phyloP scores from a whole-genome alignment of 2,113 vertebrate species.

The Gila orcuttii region DNA sequence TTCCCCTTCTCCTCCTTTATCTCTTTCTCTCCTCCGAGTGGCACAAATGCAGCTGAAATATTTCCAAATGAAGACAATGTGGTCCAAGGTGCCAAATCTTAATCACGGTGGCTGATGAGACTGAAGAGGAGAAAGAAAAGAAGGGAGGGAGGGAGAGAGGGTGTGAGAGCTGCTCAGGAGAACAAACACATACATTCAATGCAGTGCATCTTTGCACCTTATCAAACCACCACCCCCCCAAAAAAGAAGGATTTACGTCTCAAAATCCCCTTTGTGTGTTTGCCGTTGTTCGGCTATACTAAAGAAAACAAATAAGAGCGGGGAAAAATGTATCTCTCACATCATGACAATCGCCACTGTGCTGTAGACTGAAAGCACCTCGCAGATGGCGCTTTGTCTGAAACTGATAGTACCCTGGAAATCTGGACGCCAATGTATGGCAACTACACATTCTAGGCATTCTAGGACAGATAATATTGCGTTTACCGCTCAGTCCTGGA shows the following conservation, averaged over 20 bases:
- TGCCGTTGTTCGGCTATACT: conserved; percentile 44
- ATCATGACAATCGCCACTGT: conserved; percentile 47
- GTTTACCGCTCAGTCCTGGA: conserved; percentile 4
- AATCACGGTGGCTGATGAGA: conserved; percentile 70
- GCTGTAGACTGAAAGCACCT: conserved; percentile 53
- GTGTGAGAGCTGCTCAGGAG: conserved; percentile 65
- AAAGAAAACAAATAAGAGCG: conserved; percentile 47
- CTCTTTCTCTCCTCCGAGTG: conserved; percentile 76
- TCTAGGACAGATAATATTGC: conserved; percentile 37
- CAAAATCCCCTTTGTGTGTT: conserved; percentile 47
- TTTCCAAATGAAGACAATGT: conserved; percentile 94
- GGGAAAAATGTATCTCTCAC: conserved; percentile 42
- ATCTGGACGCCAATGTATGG: conserved; percentile 36
- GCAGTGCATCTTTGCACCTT: conserved; percentile 53
- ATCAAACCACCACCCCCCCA: conserved; percentile 46
- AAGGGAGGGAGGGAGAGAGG: conserved; percentile 46
- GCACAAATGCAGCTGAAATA: conserved; percentile 91
- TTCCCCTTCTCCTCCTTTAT: conserved; percentile 75
- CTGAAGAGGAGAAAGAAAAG: conserved; percentile 59
- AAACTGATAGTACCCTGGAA: conserved; percentile 49
- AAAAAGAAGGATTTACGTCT: conserved; percentile 51
- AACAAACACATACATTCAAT: conserved; percentile 61
- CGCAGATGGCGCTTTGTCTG: conserved; percentile 62
- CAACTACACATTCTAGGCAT: conserved; percentile 15
- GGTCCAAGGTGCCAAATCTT: conserved; percentile 74